Evolutionary conservation across 2,888 invertebrate genomes (phyloP), one percentile per base, ranked within the genome.

Genomic region (Salticus scenicus): DNA sequence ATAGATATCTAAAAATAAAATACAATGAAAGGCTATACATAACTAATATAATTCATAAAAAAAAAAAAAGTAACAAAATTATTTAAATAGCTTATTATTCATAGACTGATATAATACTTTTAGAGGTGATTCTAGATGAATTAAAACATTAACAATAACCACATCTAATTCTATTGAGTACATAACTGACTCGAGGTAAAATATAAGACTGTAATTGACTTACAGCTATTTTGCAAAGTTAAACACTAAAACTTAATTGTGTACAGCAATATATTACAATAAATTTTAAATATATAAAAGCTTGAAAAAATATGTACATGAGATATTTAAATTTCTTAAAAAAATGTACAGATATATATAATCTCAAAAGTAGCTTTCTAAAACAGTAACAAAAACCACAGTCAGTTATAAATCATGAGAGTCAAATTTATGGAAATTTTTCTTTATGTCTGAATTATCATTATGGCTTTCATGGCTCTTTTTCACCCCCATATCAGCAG

Each of bases 261-360:
- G 47, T 77, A 84, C 83, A 84, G 47, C 77, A 47, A 71, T 81
- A 77, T 83, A 76, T 76, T 83, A 84, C 77, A 84, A 77, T 84
- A 84, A 76, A 84, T 41, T 77, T 73, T 71, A 77, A 84, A 84
- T 84, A 84, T n/a, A n/a, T 84, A 84, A 84, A 77, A 84, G 67
- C 47, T 37, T 84, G 72, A 75, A 81, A 83, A 84, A 84, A 77
- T 84, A 84, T 84, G 67, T 84, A 84, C 83, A 84, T 10, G 63
- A 78, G 70, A 80, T 67, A 71, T 83, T 76, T 76, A 77, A 83
- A 66, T 37, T 75, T 64, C 31, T 47, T 70, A 75, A 84, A 83
- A 82, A 84, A 84, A 73, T 84, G 77, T 84, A 84, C 83, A 84
- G 7, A 47, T 47, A 47, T 47, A 47, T 47, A 47, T 77, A 77